Evolutionary conservation across 2,797 vertebrate species (phyloP).

Genomic region (Aeoliscus strigatus): DNA sequence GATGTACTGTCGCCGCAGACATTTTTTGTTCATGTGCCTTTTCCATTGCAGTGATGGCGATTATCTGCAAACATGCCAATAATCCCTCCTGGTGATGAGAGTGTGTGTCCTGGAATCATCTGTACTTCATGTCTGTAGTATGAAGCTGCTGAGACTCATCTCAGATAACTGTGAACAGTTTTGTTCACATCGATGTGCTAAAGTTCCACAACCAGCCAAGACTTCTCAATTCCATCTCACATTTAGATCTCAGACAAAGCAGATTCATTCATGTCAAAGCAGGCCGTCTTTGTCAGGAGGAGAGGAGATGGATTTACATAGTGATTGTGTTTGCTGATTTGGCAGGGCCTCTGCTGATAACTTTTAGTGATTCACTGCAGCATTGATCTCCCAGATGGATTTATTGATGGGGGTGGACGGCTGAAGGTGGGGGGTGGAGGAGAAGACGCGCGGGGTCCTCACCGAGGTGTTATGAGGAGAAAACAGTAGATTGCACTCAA

Average conservation of each 20-base stretch:
- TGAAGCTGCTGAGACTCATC: constrained; percentile 32
- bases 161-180: constrained; percentile 23
- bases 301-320: constrained; percentile 80
- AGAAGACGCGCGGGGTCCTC: constrained; percentile 13
- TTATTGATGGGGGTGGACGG: constrained; percentile 74
- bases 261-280: constrained; percentile 29
- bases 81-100: constrained; percentile 1
- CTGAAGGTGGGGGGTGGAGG: constrained; percentile 54
- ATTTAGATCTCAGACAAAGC: constrained; percentile 20
- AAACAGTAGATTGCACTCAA: constrained; percentile 52
- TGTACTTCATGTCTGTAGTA: constrained; percentile 12
- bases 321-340: constrained; percentile 83
- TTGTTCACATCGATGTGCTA: constrained; percentile 39
- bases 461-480: constrained; percentile 53
- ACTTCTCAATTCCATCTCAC: constrained; percentile 31
- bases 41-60: too few species aligned
- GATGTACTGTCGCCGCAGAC: too few species aligned
- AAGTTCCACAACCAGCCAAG: constrained; percentile 26
- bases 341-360: constrained; percentile 79
- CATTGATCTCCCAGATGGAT: constrained; percentile 80
- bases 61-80: too few species aligned
- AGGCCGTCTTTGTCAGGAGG: constrained; percentile 52
- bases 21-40: too few species aligned
- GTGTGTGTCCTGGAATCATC: constrained; percentile 2
- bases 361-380: constrained; percentile 77